Base-by-base conservation (phyloP, 2,113 vertebrate species). In the Salvelinus alpinus region DNA sequence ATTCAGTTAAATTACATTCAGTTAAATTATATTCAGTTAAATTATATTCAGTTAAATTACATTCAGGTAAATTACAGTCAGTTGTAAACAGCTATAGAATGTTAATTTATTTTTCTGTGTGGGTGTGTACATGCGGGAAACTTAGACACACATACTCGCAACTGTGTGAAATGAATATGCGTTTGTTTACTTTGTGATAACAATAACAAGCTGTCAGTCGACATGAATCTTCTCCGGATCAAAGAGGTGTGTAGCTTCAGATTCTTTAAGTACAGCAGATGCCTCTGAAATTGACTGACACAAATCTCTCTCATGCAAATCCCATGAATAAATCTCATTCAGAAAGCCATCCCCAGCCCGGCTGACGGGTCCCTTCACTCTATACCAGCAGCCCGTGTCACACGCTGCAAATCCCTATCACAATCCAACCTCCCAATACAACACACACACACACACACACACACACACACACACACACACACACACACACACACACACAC, bases 191-290 rank as follows among this genome's bases (percentile, higher is more conserved):
- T 88, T 87, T 87, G 90, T 86, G 89, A 90, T 92, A 90, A 91
- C 90, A 92, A 88, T 90, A 91, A 81, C 80, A 91, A 82, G 82
- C 90, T 90, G 91, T 91, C 76, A 82, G 83, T 84, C 91, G 89
- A 91, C 92, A 95, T 94, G 94, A 95, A 94, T 96, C 94, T 94
- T 88, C 81, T 78, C 77, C 67, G 12, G 80, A 94, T 95, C 93
- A 94, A 93, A 95, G 87, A 87, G 13, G 87, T 91, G 91, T 90
- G 66, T 89, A 87, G 87, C 91, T 86, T 91, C 84, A 86, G 80
- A 85, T 90, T 81, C 85, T 90, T 85, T 86, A 90, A 89, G 38
- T 44, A 83, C 74, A 84, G 89, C 93, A 95, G 92, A 93, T 93
- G 94, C 88, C 87, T 90, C 74, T 84, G 80, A 80, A 82, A 86